Percentiles rank a stretch among this genome's conserved stretches.
Conservation (phyloP, 2,797 vertebrate genomes). For the Pitangus sulphuratus region DNA sequence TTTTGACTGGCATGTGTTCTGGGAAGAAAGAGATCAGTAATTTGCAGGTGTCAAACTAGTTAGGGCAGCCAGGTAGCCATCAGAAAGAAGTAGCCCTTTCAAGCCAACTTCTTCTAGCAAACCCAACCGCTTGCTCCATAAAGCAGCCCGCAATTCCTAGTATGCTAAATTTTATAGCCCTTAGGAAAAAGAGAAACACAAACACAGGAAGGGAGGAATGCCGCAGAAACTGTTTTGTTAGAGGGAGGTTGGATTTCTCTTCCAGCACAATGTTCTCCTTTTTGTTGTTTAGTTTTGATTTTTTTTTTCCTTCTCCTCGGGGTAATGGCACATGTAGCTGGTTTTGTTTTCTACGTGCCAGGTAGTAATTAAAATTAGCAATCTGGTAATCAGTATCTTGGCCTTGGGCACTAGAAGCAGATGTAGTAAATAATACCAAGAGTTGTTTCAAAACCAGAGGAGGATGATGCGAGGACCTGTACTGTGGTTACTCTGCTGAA, state of each 20-base stretch:
- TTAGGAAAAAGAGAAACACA: conserved; percentile 34
- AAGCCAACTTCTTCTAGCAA: conserved; percentile 30
- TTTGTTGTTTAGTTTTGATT: conserved; percentile 6
- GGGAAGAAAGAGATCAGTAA: neutral
- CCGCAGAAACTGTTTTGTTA: conserved; percentile 7
- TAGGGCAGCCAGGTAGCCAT: neutral
- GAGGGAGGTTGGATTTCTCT: conserved; percentile 14
- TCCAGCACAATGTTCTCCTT: neutral
- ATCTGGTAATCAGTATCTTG: neutral
- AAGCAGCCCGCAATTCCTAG: conserved; percentile 16
- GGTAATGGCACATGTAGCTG: neutral
- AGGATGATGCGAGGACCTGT: neutral
- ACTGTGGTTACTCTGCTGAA: neutral
- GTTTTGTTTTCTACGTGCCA: conserved; percentile 16
- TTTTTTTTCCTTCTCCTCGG: neutral
- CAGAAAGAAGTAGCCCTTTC: neutral
- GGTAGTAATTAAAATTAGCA: conserved; percentile 52
- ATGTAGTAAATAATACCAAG: conserved; percentile 1
- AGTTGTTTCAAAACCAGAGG: neutral
- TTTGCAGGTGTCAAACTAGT: neutral
- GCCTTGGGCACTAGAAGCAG: neutral
- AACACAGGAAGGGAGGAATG: conserved; percentile 39
- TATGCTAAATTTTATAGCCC: conserved; percentile 30
- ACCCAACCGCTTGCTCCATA: neutral
- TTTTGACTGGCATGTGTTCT: neutral